Conservation (phyloP, 2,113 vertebrate genomes). For the Ranitomeya variabilis region DNA sequence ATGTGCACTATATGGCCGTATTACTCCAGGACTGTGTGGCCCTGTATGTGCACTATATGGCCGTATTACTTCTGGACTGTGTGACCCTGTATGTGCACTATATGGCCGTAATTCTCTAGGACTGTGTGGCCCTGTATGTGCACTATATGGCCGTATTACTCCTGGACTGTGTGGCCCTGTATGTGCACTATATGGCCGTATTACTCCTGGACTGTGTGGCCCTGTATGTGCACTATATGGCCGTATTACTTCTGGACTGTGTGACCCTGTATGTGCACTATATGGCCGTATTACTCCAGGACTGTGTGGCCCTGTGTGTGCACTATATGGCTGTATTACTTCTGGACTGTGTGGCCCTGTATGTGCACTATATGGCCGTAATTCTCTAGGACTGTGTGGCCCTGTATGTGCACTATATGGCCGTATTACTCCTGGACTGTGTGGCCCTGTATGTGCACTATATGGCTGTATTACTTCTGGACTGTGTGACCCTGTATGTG, state of each 20-base stretch:
- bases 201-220: background rate
- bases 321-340: background rate
- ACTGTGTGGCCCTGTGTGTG: background rate
- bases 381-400: background rate
- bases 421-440: background rate
- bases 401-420: background rate
- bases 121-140: background rate
- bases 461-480: too few species aligned
- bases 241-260: background rate
- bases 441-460: background rate
- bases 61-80: too few species aligned
- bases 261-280: too few species aligned
- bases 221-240: background rate
- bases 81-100: background rate
- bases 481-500: too few species aligned
- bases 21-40: too few species aligned
- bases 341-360: background rate
- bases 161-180: background rate
- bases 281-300: too few species aligned
- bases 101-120: background rate
- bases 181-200: background rate
- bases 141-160: background rate
- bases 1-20: background rate
- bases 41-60: too few species aligned
- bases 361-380: background rate